Percentiles rank a stretch among this genome's conserved stretches.
Evolutionary conservation across 2,888 invertebrate species (phyloP).

Genomic region (Pterostichus niger): DNA sequence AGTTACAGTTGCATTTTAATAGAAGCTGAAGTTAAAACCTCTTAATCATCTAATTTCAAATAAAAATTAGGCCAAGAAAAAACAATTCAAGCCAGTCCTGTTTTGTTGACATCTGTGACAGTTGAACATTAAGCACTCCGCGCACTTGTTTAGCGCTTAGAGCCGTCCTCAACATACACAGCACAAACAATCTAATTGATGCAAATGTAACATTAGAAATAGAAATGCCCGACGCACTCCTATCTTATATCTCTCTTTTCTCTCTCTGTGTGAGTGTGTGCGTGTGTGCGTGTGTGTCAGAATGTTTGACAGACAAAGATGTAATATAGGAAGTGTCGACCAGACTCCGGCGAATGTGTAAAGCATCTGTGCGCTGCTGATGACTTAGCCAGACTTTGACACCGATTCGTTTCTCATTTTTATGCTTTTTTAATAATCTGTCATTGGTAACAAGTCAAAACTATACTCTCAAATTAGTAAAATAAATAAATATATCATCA

Average conservation of each 20-base stretch:
- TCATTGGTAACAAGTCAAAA: not conserved
- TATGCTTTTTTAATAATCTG: not conserved
- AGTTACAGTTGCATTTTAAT: too few species aligned
- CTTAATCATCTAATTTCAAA: not conserved
- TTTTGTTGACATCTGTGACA: constrained; percentile 7
- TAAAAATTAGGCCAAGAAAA: constrained; percentile 1
- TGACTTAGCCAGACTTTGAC: constrained; percentile 22
- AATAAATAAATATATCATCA: too few species aligned
- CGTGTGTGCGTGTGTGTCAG: not conserved
- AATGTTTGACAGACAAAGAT: too few species aligned
- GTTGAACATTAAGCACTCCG: not conserved
- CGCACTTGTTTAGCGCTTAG: not conserved
- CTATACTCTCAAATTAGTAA: not conserved
- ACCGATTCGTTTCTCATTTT: constrained; percentile 15
- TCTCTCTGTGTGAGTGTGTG: not conserved
- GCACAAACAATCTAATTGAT: constrained; percentile 50
- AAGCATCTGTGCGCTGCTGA: constrained; percentile 12
- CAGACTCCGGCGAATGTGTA: constrained; percentile 1
- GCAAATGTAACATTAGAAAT: constrained; percentile 38
- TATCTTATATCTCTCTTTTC: not conserved
- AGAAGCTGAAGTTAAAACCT: too few species aligned
- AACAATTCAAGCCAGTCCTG: constrained; percentile 1
- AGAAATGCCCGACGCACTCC: not conserved
- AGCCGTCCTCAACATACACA: not conserved
- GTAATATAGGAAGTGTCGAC: constrained; percentile 1